Conservation (phyloP, 1,140 invertebrate genomes). For the Luehdorfia chinensis region DNA sequence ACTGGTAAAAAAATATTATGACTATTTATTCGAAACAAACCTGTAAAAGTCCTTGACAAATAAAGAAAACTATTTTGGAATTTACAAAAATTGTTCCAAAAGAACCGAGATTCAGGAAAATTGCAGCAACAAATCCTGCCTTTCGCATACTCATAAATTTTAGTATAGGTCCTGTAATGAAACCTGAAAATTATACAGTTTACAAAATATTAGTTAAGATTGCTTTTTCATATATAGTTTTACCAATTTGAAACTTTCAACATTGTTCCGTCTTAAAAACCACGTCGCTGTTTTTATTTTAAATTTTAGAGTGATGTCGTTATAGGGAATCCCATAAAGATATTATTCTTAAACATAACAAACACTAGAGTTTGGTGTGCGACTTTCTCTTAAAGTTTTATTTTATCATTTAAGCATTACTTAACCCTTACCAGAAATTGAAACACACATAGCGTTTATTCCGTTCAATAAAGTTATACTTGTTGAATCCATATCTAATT, state of each 20-base stretch:
- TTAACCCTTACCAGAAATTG: conserved; percentile 41
- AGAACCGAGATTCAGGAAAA: conserved; percentile 32
- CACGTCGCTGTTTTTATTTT: no score
- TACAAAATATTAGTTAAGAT: no score
- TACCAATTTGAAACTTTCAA: neutral
- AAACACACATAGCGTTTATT: conserved; percentile 24
- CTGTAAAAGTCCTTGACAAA: conserved; percentile 38
- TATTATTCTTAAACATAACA: no score
- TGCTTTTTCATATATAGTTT: no score
- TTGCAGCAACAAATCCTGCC: conserved; percentile 25
- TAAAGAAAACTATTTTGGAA: conserved; percentile 30
- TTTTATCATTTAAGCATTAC: no score
- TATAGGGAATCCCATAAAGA: no score
- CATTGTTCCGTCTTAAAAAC: no score
- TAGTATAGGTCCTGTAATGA: conserved; percentile 31
- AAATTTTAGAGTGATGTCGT: no score
- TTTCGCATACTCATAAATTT: conserved; percentile 39
- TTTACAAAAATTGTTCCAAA: conserved; percentile 36
- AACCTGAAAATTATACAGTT: conserved; percentile 34
- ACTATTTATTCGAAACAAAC: conserved; percentile 21
- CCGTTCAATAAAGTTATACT: conserved; percentile 34
- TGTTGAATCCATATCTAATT: conserved; percentile 34
- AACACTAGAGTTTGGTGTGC: no score
- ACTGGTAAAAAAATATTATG: neutral
- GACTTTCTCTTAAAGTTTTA: no score